phyloP scores from a whole-genome alignment of 2,113 vertebrate genomes.

The Ceyx margarethae region DNA sequence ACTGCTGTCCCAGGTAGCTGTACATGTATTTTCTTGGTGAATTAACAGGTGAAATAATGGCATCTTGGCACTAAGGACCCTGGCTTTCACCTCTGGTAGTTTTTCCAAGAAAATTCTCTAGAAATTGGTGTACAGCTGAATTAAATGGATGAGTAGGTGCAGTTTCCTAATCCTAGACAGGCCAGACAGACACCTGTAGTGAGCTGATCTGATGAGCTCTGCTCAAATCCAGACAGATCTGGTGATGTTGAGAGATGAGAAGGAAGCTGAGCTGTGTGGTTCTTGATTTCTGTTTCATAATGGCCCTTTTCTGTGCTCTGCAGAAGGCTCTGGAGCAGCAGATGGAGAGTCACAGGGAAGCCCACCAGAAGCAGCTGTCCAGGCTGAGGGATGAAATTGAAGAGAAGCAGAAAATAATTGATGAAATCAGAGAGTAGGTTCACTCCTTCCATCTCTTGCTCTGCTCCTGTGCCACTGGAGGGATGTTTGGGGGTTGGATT shows the following conservation, averaged over 20 bases:
- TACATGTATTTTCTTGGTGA: no score
- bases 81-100: background rate
- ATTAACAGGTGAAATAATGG: no score
- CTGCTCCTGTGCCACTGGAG: background rate
- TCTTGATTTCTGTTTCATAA: background rate
- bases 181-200: background rate
- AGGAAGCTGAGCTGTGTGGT: background rate
- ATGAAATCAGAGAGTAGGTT: conserved; percentile 89
- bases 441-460: background rate
- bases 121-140: background rate
- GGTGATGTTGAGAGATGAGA: fast-evolving
- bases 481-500: background rate
- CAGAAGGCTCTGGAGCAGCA: conserved; percentile 89
- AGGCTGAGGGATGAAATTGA: conserved; percentile 89
- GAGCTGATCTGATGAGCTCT: background rate
- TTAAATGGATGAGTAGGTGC: background rate
- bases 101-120: background rate
- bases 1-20: background rate
- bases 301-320: background rate
- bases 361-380: conserved; percentile 89
- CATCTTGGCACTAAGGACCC: no score
- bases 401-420: conserved; percentile 91
- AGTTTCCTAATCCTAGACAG: fast-evolving
- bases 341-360: conserved; percentile 90
- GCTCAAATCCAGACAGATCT: fast-evolving